These are phyloP conservation scores for Seriola dumerili DNA, from an alignment of 2,113 vertebrate genomes.

Conservation along the genomic window DNA sequence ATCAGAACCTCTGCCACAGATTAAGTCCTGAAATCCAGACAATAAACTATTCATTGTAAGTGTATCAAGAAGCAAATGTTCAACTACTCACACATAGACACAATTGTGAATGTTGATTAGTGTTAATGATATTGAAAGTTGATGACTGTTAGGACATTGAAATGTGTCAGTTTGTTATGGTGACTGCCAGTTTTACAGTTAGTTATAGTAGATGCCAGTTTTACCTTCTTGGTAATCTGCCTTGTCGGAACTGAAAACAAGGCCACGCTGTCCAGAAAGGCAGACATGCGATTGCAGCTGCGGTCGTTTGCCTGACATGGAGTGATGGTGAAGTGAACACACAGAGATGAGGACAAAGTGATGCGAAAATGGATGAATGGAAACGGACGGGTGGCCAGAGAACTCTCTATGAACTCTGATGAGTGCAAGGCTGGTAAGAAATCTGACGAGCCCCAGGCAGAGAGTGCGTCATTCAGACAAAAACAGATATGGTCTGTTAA, in stretches of 20 bases:
- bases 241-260: conserved; percentile 84
- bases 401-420: conserved; percentile 41
- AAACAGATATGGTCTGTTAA: conserved; percentile 33
- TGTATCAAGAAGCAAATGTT: neutral
- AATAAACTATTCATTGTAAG: neutral
- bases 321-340: conserved; percentile 76
- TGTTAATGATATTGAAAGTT: conserved; percentile 34
- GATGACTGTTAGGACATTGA: conserved; percentile 34
- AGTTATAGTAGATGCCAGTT: conserved; percentile 52
- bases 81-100: conserved; percentile 9
- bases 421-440: conserved; percentile 23
- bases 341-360: conserved; percentile 75
- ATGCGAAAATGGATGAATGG: conserved; percentile 68
- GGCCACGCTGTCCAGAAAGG: conserved; percentile 89
- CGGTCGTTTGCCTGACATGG: conserved; percentile 88
- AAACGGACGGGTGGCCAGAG: conserved; percentile 53
- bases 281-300: conserved; percentile 90
- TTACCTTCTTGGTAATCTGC: conserved; percentile 92
- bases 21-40: neutral
- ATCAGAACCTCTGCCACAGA: neutral
- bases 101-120: conserved; percentile 30
- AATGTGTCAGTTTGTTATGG: conserved; percentile 39
- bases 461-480: conserved; percentile 33
- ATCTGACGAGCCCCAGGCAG: conserved; percentile 34
- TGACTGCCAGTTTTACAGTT: conserved; percentile 74